phyloP scores from a whole-genome alignment of 2,888 invertebrate genomes.

The Boloria selene region DNA sequence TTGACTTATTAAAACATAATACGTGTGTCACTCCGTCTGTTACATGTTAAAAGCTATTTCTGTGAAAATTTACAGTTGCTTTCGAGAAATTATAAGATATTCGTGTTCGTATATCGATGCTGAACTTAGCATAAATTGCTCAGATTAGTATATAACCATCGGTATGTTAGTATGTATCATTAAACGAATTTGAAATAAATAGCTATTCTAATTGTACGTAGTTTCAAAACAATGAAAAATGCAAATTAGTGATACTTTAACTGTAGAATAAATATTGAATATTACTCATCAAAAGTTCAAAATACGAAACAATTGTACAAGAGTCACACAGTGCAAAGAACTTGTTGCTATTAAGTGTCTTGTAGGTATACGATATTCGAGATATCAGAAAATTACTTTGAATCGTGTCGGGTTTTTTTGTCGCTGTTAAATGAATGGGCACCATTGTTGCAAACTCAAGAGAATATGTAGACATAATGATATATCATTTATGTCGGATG shows the following conservation, averaged over 20 bases:
- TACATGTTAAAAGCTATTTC: constrained; percentile 18
- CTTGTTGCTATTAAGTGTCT: constrained; percentile 3
- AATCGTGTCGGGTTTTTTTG: constrained; percentile 31
- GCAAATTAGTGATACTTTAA: no score
- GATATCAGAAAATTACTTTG: constrained; percentile 30
- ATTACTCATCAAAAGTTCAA: constrained; percentile 16
- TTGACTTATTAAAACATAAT: constrained; percentile 20
- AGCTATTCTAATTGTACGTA: no score
- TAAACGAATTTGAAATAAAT: no score
- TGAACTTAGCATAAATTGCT: not conserved
- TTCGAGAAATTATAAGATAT: constrained; percentile 25
- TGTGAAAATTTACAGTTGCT: constrained; percentile 26
- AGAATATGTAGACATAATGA: constrained; percentile 46
- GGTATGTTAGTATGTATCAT: no score
- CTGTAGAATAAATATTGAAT: not conserved
- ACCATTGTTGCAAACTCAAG: constrained; percentile 49
- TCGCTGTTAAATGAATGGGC: constrained; percentile 35
- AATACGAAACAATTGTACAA: not conserved
- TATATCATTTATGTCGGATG: constrained; percentile 26
- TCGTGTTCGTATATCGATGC: not conserved
- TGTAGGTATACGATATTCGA: constrained; percentile 24
- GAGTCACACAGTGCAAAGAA: constrained; percentile 8
- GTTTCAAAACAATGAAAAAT: no score
- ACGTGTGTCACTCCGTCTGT: constrained; percentile 10
- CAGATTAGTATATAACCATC: no score